Evolutionary conservation across 2,797 vertebrate species (phyloP).

Genomic region (Tapera naevia): DNA sequence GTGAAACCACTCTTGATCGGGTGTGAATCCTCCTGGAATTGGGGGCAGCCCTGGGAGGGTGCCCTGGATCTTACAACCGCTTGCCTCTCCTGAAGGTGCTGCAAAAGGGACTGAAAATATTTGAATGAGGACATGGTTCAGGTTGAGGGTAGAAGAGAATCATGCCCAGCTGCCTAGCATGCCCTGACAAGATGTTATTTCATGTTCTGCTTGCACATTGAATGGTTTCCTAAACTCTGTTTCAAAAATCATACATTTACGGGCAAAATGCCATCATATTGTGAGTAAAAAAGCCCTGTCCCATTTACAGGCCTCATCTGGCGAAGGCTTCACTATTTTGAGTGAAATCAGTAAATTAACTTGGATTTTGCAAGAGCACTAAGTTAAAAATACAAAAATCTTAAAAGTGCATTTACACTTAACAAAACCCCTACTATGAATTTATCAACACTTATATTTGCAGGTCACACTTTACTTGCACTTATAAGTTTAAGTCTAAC

Average conservation of each 20-base stretch:
- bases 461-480: slow-evolving; percentile 68
- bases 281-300: background rate
- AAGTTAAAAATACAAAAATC: background rate
- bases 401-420: background rate
- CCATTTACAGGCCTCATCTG: background rate
- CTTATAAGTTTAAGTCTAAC: slow-evolving; percentile 67
- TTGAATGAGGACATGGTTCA: background rate
- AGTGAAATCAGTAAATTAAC: background rate
- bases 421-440: background rate
- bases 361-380: background rate
- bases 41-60: fast-evolving
- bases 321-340: background rate
- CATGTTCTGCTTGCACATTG: slow-evolving; percentile 7
- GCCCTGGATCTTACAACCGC: background rate
- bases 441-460: slow-evolving; percentile 66
- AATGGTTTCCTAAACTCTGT: background rate
- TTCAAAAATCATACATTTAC: background rate
- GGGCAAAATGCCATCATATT: background rate
- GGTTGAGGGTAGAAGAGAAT: background rate
- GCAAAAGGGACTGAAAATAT: background rate
- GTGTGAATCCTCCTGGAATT: background rate
- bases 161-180: background rate
- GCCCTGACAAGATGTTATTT: slow-evolving; percentile 2
- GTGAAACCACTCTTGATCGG: background rate
- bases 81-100: background rate